Percentiles rank a stretch among this genome's conserved stretches.
These are phyloP conservation scores for Pandion haliaetus DNA, from an alignment of 2,113 vertebrate genomes.

Conservation along the genomic window DNA sequence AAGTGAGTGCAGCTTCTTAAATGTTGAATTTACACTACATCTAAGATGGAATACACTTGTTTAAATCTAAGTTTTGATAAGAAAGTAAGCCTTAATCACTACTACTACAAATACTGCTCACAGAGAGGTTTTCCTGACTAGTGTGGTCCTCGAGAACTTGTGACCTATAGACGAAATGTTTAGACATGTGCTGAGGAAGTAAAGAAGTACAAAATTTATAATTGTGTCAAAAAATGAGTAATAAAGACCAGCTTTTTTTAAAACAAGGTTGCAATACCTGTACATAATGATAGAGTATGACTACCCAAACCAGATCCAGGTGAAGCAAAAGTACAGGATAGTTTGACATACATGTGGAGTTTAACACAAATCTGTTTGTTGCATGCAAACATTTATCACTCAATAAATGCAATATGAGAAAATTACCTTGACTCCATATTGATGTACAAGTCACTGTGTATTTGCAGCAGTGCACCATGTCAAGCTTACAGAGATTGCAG, in stretches of 20 bases:
- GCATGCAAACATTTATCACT: neutral
- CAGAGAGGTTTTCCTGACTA: neutral
- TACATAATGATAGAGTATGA: neutral
- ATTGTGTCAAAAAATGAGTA: neutral
- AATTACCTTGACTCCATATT: neutral
- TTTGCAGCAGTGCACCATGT: neutral
- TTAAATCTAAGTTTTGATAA: neutral
- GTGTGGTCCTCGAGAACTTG: neutral
- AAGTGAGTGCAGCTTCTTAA: neutral
- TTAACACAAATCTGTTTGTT: neutral
- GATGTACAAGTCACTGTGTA: neutral
- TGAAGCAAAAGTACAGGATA: neutral
- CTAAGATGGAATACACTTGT: neutral
- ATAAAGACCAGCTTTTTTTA: neutral
- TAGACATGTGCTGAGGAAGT: neutral
- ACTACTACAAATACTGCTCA: neutral
- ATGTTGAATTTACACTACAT: neutral
- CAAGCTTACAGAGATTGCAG: neutral
- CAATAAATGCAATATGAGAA: neutral
- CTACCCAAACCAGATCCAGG: neutral
- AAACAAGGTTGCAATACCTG: neutral
- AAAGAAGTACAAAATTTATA: neutral
- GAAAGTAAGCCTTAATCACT: neutral
- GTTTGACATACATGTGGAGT: neutral
- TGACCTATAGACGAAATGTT: neutral